Conservation (phyloP, 2,888 invertebrate species). For the Cybosia mesomella region DNA sequence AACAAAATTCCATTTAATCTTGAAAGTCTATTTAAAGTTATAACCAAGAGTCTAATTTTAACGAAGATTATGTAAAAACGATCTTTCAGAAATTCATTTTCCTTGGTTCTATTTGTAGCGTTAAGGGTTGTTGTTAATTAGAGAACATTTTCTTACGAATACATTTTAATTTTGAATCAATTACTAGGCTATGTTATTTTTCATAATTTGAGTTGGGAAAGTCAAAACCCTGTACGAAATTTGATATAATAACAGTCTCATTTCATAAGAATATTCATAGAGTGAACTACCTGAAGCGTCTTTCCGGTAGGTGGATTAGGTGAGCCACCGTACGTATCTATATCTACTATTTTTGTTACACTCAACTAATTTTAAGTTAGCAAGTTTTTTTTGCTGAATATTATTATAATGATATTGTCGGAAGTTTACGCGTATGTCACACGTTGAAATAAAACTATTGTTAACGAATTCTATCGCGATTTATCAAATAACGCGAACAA, state of each 20-base stretch:
- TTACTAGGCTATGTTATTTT: background rate
- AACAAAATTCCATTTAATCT: background rate
- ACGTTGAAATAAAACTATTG: too few species aligned
- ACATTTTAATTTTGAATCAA: constrained; percentile 2
- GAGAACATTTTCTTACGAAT: constrained; percentile 4
- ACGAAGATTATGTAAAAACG: background rate
- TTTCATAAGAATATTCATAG: background rate
- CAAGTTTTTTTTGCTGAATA: too few species aligned
- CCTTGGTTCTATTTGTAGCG: background rate
- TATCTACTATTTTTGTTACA: too few species aligned
- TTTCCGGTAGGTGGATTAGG: too few species aligned
- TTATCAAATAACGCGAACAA: too few species aligned
- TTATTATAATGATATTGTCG: too few species aligned
- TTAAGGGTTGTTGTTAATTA: background rate
- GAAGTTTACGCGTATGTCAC: too few species aligned
- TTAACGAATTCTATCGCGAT: too few species aligned
- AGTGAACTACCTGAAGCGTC: background rate
- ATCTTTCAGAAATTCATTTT: constrained; percentile 2
- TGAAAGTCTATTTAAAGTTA: constrained; percentile 7
- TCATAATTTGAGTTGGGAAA: background rate
- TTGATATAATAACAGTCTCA: background rate
- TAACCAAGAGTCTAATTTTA: constrained; percentile 5
- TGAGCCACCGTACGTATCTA: too few species aligned
- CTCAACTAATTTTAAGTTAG: too few species aligned
- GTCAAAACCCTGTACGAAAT: background rate